Conservation (phyloP, 2,888 invertebrate species). For the Exocentrus adspersus region DNA sequence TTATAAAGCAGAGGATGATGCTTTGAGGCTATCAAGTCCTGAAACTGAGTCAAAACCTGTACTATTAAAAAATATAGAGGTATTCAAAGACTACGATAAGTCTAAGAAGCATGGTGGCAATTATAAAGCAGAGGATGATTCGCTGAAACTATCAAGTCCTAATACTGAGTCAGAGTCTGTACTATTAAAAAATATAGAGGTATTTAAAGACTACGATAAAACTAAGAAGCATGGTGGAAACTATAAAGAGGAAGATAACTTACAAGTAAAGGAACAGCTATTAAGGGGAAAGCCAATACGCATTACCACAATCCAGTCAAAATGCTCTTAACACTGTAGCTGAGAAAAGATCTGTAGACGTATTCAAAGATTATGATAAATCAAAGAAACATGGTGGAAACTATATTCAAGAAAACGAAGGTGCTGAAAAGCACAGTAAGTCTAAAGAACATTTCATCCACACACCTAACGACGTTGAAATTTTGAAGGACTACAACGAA, state of each 20-base stretch:
- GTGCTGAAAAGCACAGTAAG: background rate
- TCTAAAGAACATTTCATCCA: background rate
- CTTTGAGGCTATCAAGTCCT: background rate
- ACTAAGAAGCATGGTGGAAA: slow-evolving; percentile 2
- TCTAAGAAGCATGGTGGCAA: slow-evolving; percentile 47
- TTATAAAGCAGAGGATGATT: slow-evolving; percentile 35
- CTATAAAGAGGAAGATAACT: background rate
- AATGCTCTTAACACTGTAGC: background rate
- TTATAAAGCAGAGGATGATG: slow-evolving; percentile 23
- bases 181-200: background rate
- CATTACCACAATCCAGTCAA: slow-evolving; percentile 1
- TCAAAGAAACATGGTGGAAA: slow-evolving; percentile 50
- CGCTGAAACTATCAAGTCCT: too few relatives aligned
- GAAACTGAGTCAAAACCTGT: background rate
- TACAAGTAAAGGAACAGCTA: background rate
- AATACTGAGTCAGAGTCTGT: background rate
- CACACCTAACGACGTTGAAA: slow-evolving; percentile 24
- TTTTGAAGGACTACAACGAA: slow-evolving; percentile 25
- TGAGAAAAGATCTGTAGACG: slow-evolving; percentile 38
- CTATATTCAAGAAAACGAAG: slow-evolving; percentile 31
- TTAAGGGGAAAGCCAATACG: slow-evolving; percentile 7
- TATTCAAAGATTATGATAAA: slow-evolving; percentile 45
- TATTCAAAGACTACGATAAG: slow-evolving; percentile 36
- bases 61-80: background rate
- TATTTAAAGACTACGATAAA: background rate